Evolutionary conservation across 2,888 invertebrate species (phyloP).

Genomic region (Parochlus steinenii): DNA sequence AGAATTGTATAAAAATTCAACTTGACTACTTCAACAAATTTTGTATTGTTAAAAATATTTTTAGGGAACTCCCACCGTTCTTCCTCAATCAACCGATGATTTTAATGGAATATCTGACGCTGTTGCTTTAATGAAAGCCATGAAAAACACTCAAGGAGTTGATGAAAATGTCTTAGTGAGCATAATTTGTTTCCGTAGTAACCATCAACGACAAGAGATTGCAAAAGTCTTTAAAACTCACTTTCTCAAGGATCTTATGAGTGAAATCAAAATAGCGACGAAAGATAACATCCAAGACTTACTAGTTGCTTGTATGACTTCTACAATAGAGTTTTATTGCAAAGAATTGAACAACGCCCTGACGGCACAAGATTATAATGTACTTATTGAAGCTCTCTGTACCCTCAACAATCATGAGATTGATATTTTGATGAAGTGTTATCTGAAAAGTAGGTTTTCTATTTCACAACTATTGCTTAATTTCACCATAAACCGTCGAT

Average conservation of each 20-base stretch:
- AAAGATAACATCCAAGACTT: slow-evolving; percentile 77
- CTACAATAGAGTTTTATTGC: slow-evolving; percentile 68
- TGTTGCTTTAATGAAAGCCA: no score
- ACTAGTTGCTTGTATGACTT: slow-evolving; percentile 68
- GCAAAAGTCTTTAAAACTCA: slow-evolving; percentile 34
- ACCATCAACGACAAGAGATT: slow-evolving; percentile 72
- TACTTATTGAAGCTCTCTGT: slow-evolving; percentile 76
- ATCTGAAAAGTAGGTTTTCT: no score
- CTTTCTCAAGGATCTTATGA: slow-evolving; percentile 49
- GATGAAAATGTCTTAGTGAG: slow-evolving; percentile 80
- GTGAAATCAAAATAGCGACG: slow-evolving; percentile 74
- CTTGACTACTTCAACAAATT: no score
- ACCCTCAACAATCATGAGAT: slow-evolving; percentile 76
- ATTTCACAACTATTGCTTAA: no score
- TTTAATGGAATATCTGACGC: no score
- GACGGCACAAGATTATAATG: slow-evolving; percentile 64
- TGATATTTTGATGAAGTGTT: slow-evolving; percentile 60
- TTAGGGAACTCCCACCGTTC: no score
- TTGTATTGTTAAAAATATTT: no score
- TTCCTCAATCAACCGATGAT: no score
- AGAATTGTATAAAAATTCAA: no score
- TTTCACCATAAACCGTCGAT: no score
- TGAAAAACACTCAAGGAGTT: no score
- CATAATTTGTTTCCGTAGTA: slow-evolving; percentile 64
- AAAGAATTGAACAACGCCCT: slow-evolving; percentile 71